Percentiles rank a stretch among this genome's conserved stretches.
phyloP scores from a whole-genome alignment of 64 coral and sea anemone species.

The Montipora capricornis region DNA sequence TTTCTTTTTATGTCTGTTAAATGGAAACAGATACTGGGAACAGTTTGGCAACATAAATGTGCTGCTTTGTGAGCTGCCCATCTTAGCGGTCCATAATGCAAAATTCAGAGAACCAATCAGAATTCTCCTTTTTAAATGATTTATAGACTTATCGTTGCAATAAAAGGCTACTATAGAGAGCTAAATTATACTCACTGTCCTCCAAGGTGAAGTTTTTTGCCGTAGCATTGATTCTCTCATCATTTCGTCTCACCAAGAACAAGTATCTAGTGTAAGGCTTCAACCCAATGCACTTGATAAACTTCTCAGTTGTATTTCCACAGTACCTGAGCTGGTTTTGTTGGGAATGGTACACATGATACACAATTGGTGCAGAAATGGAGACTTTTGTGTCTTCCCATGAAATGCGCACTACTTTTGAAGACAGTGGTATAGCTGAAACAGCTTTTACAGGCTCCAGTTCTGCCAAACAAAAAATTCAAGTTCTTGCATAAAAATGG shows the following conservation, averaged over 20 bases:
- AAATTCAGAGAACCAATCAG: too few relatives aligned
- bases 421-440: slow-evolving; percentile 1
- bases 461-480: background rate
- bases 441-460: slow-evolving; percentile 35
- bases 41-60: too few relatives aligned
- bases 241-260: slow-evolving; percentile 45
- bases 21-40: too few relatives aligned
- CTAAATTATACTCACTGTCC: slow-evolving; percentile 47
- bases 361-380: background rate
- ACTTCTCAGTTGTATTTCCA: slow-evolving; percentile 66
- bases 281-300: slow-evolving; percentile 32
- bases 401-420: slow-evolving; percentile 23
- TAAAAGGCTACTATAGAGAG: background rate
- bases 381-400: slow-evolving; percentile 29
- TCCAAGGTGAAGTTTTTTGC: slow-evolving; percentile 44
- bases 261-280: slow-evolving; percentile 49
- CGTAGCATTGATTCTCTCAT: slow-evolving; percentile 41
- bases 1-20: too few relatives aligned
- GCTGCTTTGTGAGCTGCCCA: too few relatives aligned
- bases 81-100: too few relatives aligned
- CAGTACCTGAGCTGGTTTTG: slow-evolving; percentile 49
- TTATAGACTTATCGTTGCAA: background rate
- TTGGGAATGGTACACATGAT: slow-evolving; percentile 44
- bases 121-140: too few relatives aligned
- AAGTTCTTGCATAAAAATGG: background rate